Percentiles rank a stretch among this genome's conserved stretches.
Evolutionary conservation across 2,888 invertebrate species (phyloP).

Genomic region (Sminthurides aquaticus): DNA sequence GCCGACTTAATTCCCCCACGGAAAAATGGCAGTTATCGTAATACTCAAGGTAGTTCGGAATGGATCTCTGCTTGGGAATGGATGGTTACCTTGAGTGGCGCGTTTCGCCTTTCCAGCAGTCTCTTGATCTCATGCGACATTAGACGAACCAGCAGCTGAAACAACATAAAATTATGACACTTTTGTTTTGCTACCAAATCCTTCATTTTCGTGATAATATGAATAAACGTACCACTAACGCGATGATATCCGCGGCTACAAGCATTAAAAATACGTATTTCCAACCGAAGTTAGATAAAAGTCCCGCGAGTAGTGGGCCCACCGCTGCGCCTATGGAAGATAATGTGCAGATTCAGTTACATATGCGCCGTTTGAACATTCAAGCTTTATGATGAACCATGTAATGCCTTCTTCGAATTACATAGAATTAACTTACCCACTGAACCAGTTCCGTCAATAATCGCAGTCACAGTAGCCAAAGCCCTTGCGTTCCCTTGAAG

Average conservation of each 20-base stretch:
- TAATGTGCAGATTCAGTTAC: not conserved
- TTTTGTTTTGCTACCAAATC: not conserved
- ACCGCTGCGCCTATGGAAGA: conserved; percentile 70
- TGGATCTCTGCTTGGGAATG: no score
- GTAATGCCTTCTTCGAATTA: not conserved
- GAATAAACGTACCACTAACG: conserved; percentile 56
- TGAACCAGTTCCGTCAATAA: conserved; percentile 93
- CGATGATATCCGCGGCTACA: conserved; percentile 69
- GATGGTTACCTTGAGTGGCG: conserved; percentile 38
- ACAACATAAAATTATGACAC: conserved; percentile 7
- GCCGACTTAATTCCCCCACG: no score
- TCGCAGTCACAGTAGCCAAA: conserved; percentile 92
- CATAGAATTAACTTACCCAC: conserved; percentile 53
- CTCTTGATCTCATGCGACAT: conserved; percentile 48
- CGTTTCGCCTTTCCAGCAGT: conserved; percentile 26
- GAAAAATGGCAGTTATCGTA: no score
- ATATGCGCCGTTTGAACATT: not conserved
- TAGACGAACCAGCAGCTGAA: conserved; percentile 48
- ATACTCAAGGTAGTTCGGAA: no score
- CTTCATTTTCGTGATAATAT: conserved; percentile 5
- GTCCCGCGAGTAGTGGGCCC: conserved; percentile 80
- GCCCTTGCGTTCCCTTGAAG: conserved; percentile 79
- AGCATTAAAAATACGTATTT: conserved; percentile 83
- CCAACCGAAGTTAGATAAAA: conserved; percentile 70
- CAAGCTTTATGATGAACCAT: not conserved